These are phyloP conservation scores for Acanthosepion pharaonis DNA, from an alignment of 2,888 invertebrate genomes.

Conservation along the genomic window DNA sequence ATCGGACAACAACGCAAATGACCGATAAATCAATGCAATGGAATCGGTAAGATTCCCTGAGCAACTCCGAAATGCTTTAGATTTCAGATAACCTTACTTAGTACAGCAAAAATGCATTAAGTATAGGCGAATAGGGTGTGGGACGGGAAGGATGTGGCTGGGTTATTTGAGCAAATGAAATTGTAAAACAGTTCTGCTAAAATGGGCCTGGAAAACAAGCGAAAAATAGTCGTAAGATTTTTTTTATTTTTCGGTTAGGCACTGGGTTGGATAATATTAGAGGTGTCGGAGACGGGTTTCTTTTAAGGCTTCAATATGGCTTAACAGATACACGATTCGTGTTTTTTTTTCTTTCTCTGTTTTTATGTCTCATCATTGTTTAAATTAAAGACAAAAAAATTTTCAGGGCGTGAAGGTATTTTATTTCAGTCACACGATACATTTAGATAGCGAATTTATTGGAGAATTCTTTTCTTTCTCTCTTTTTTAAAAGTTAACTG, in stretches of 20 bases:
- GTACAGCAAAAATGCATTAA: slow-evolving; percentile 8
- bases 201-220: background rate
- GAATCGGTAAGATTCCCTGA: background rate
- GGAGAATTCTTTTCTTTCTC: background rate
- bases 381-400: background rate
- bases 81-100: background rate
- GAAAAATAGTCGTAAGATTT: background rate
- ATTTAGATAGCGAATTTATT: background rate
- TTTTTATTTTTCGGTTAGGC: no score
- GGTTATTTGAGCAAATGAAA: background rate
- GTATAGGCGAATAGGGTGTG: background rate
- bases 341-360: background rate
- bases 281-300: background rate
- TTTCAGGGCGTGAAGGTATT: background rate
- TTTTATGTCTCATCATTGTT: background rate
- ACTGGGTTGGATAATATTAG: background rate
- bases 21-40: background rate
- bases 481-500: background rate
- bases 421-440: background rate
- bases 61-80: background rate
- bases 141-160: background rate
- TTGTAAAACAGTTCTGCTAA: background rate
- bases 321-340: background rate
- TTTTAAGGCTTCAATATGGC: background rate
- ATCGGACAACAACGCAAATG: background rate